Evolutionary conservation across 2,888 invertebrate genomes (phyloP), one percentile per base, ranked within the genome.

Genomic region (Perdita meconis): DNA sequence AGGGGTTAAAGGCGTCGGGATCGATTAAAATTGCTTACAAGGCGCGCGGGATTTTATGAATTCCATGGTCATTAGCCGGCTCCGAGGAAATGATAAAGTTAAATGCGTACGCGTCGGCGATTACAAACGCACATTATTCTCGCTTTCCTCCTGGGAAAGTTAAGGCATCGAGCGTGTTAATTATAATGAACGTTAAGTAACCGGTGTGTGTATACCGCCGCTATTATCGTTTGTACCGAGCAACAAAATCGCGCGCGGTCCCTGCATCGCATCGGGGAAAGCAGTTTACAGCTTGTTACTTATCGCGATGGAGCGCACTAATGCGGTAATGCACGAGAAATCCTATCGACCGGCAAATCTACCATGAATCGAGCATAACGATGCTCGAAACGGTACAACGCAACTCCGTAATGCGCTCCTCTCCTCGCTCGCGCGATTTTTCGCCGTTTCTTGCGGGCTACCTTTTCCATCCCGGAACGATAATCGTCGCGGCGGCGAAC

Each of bases 101-200:
- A 87, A 87, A 86, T 79, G 86, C 86, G 82, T 86, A 85, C 75
- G 72, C 81, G 70, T 73, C 77, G 79, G 57, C 86, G 83, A 86
- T 87, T 87, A 87, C 85, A 76, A 73, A 79, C 79, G 80, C 73
- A 67, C 81, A 84, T 89, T 88, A 90, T 90, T 91, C 91, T 91
- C 91, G 89, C 91, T 92, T 91, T 92, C 88, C 87, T 89, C 88
- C 90, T 90, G 92, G 89, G 92, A 92, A 92, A 92, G 92, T 91
- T 90, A 89, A 89, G 89, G 88, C 90, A 89, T 86, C 83, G 85
- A 87, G 88, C 88, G 89, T 89, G 89, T 90, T 91, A 91, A 92
- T 92, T 92, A 90, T 89, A 90, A 91, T 90, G 89, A 87, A 88
- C 88, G 89, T 91, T 92, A 89, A 89, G 89, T 92, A 92, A 91